phyloP scores from a whole-genome alignment of 2,113 vertebrate genomes.

The Helogale parvula region DNA sequence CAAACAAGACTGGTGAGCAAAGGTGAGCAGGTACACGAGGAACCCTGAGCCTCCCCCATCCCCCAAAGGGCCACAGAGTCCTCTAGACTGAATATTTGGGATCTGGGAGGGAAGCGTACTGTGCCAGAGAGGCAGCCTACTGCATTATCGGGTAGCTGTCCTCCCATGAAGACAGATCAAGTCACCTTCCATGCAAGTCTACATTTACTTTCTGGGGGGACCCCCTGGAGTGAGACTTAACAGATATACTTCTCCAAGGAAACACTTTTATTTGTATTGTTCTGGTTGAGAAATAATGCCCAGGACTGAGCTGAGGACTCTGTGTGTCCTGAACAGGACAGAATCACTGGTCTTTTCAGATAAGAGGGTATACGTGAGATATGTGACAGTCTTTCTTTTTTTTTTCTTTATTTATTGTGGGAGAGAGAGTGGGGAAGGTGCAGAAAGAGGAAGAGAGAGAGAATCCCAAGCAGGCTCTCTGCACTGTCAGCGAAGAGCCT shows the following conservation, averaged over 20 bases:
- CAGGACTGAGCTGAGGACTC: neutral
- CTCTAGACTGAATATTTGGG: no score
- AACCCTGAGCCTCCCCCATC: no score
- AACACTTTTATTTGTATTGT: neutral
- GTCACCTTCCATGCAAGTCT: neutral
- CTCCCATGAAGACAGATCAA: neutral
- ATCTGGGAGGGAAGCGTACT: neutral
- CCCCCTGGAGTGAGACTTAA: neutral
- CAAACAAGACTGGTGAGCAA: neutral
- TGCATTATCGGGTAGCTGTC: neutral
- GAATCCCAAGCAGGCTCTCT: no score
- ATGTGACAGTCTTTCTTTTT: neutral
- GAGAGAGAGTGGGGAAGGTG: no score
- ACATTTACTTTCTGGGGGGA: neutral
- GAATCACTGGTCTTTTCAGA: neutral
- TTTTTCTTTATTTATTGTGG: no score
- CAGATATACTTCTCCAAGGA: neutral
- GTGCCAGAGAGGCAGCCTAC: neutral
- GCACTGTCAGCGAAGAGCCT: no score
- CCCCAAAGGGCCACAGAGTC: neutral
- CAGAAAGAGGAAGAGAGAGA: no score
- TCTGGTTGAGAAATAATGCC: neutral
- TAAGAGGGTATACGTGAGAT: neutral
- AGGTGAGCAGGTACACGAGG: neutral
- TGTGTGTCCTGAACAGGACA: neutral